phyloP scores from a whole-genome alignment of 2,797 vertebrate species.

The Channa striata region DNA sequence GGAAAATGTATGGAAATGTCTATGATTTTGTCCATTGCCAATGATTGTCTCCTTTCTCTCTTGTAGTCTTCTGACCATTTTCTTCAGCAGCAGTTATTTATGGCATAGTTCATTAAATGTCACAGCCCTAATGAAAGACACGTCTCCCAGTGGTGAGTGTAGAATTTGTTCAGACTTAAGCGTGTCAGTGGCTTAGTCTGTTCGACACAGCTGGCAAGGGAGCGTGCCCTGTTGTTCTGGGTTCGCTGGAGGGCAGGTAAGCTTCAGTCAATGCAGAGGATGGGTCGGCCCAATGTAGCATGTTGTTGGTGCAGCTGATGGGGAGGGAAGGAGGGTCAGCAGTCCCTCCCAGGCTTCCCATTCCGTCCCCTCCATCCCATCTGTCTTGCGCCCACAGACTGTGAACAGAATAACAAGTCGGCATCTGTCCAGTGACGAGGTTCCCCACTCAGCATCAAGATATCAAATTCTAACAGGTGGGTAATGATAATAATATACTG shows the following conservation, averaged over 20 bases:
- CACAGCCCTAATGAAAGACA: conserved; percentile 35
- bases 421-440: conserved; percentile 75
- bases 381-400: conserved; percentile 72
- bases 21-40: neutral
- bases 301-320: conserved; percentile 69
- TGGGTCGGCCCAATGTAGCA: conserved; percentile 54
- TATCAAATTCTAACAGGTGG: conserved; percentile 75
- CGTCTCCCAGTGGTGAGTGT: conserved; percentile 36
- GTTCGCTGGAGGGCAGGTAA: conserved; percentile 61
- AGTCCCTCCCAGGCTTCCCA: conserved; percentile 74
- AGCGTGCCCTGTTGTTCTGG: conserved; percentile 64
- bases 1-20: conserved; percentile 6
- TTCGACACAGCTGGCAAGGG: conserved; percentile 68
- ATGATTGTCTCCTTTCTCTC: no score
- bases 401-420: conserved; percentile 73
- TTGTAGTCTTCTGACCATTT: neutral
- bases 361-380: conserved; percentile 64
- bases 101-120: conserved; percentile 38
- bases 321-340: conserved; percentile 70
- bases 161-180: conserved; percentile 59
- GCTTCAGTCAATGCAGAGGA: conserved; percentile 70
- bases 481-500: conserved; percentile 43
- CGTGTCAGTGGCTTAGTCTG: conserved; percentile 46
- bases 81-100: conserved; percentile 10
- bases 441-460: conserved; percentile 64